Evolutionary conservation across 2,888 invertebrate genomes (phyloP), one percentile per base, ranked within the genome.

Genomic region (Dicycla oo): DNA sequence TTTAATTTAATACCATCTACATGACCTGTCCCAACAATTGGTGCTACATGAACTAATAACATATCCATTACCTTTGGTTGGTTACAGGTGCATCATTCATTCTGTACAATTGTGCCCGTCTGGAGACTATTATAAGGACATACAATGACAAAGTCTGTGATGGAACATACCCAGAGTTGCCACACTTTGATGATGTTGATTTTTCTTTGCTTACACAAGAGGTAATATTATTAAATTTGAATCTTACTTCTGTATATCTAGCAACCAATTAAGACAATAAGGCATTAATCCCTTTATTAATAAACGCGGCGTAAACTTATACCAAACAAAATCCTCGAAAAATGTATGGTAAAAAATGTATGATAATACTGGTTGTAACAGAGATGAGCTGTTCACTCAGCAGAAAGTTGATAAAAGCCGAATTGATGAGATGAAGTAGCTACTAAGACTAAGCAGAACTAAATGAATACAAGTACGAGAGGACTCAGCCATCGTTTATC

Each of bases 51-150:
- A n/a, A 34, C 64, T 71, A 78, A 78, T 75, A 73, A 75, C 69
- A 76, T 69, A 66, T 47, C 40, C 66, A 70, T 81, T 66, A 81
- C 2, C 0, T 43, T 78, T 75, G 49, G 23, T 78, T 75, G 49
- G 23, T 87, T 88, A 23, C 91, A 98, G 98, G 97, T 66, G 97
- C 97, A 49, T 95, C 97, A 40, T 98, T 98, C 91, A 96, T 98
- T 72, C 93, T 98, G 43, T 98, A 98, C 91, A 98, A 98, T 89
- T 97, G 97, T 89, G 98, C 98, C 0, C 96, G 98, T 80, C 89
- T 98, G 65, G 96, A 97, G 85, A 96, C 97, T 1, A 96, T 98
- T 66, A 93, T 97, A 72, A 96, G 96, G 83, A 97, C 97, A 76
- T 98, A 97, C 89, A 93, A 97, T 78, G 94, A 96, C 13, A 96